A percentile compares a stretch with the other conserved stretches of the same genome.
Evolutionary conservation across 2,888 invertebrate species (phyloP).

Genomic region (Oscheius sp.): DNA sequence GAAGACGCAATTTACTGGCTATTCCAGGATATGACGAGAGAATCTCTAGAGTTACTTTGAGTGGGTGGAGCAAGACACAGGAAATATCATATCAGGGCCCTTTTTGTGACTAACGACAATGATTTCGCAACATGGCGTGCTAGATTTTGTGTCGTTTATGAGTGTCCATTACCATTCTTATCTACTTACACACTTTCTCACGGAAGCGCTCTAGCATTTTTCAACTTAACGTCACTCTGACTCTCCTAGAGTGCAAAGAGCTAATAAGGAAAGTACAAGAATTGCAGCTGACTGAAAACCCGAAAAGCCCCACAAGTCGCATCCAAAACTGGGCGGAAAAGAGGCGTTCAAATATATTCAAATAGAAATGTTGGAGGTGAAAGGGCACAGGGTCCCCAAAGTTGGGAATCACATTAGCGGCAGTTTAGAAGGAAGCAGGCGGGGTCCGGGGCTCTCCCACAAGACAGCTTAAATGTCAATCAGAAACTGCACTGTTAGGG

Average conservation of each 20-base stretch:
- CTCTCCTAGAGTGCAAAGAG: neutral
- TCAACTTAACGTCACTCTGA: neutral
- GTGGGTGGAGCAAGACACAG: too few species aligned
- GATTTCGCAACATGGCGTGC: slow-evolving; percentile 25
- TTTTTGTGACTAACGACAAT: neutral
- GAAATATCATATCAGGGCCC: too few species aligned
- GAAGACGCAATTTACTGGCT: slow-evolving; percentile 29
- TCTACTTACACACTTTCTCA: too few species aligned
- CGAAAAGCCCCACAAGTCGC: too few species aligned
- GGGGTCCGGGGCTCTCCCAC: slow-evolving; percentile 14
- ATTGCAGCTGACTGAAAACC: neutral
- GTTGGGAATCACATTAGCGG: slow-evolving; percentile 36
- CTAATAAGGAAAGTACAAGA: neutral
- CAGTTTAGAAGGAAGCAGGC: slow-evolving; percentile 34
- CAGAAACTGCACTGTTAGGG: neutral
- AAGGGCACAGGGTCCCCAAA: slow-evolving; percentile 14
- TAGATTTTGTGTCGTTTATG: slow-evolving; percentile 27
- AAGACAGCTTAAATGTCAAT: slow-evolving; percentile 16
- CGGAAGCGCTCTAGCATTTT: neutral
- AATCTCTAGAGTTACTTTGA: slow-evolving; percentile 21
- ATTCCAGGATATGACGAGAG: slow-evolving; percentile 32
- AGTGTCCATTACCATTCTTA: slow-evolving; percentile 25
- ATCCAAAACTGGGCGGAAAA: too few species aligned
- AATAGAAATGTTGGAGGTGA: slow-evolving; percentile 18
- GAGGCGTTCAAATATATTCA: too few species aligned